Evolutionary conservation across 2,113 vertebrate species (phyloP), one percentile per base, ranked within the genome.

Genomic region (Gopherus evgoodei): DNA sequence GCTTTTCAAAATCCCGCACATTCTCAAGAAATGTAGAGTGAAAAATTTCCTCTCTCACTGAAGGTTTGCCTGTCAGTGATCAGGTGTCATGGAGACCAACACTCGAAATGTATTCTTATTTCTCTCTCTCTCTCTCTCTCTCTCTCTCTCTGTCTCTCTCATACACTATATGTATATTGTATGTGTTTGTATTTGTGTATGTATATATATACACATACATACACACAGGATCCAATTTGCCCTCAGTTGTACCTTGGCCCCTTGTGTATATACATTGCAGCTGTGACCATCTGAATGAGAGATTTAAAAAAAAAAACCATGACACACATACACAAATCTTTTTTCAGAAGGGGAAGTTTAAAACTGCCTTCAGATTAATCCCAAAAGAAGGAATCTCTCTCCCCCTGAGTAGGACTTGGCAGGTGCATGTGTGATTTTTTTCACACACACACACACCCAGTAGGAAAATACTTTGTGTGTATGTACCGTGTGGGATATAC

Each of bases 201-300:
- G 16, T 25, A 10, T 27, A 19, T 53, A 24, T 6, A 50, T 47
- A 50, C 79, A 81, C 38, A 59, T 54, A 24, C 5, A 5, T 0
- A 31, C 47, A 7, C 13, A 0, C 0, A 7, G 19, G 93, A 35
- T 35, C 57, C 38, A 0, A 16, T 85, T 29, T 0, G 1, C 56
- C 1, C 87, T 16, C 24, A 6, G 90, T 86, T 86, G 80, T 84
- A 4, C 2, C 0, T 1, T 42, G 56, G 12, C 7, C 38, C 53
- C 21, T 0, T 0, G 52, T 4, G 5, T 2, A 1, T 1, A 0
- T 1, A 1, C 42, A 16, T 21, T 21, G 17, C 65, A 1, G 8
- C 69, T 49, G 27, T 2, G 11, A 0, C 54, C n/a, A 44, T 83
- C 81, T 19, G 35, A 27, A 82, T 62, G 49, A 4, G 13, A 78